A percentile compares a stretch with the other conserved stretches of the same genome.
Conservation (phyloP, 2,888 invertebrate species). For the Anthoptus insignis region DNA sequence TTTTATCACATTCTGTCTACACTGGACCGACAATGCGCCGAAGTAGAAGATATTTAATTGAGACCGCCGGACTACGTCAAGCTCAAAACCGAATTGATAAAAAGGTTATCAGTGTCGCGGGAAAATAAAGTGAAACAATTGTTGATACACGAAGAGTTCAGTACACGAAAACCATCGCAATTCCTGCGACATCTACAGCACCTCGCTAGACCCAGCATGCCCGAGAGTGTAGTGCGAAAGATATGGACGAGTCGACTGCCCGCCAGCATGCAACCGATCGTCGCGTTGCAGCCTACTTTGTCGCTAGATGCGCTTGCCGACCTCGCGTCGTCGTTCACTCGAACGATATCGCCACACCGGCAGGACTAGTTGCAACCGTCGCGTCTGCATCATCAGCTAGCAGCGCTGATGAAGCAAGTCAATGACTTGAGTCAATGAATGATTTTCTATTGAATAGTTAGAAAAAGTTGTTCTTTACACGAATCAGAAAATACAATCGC, state of each 20-base stretch:
- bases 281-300: no score
- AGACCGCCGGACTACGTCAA: background rate
- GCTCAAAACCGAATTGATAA: constrained; percentile 6
- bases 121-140: constrained; percentile 5
- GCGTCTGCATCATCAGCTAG: background rate
- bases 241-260: no score
- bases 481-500: no score
- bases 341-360: background rate
- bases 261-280: no score
- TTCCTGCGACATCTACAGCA: constrained; percentile 15
- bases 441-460: no score
- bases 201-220: background rate
- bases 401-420: no score
- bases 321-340: background rate
- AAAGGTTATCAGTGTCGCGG: constrained; percentile 9
- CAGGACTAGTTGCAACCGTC: background rate
- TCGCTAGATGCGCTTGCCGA: background rate
- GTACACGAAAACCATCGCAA: constrained; percentile 19
- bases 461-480: no score
- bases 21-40: background rate
- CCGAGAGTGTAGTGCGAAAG: no score
- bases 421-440: no score
- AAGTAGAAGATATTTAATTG: constrained; percentile 1
- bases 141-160: background rate
- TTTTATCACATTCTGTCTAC: constrained; percentile 20